Conservation (phyloP, 2,888 invertebrate species). For the Drosophila fungiperda region DNA sequence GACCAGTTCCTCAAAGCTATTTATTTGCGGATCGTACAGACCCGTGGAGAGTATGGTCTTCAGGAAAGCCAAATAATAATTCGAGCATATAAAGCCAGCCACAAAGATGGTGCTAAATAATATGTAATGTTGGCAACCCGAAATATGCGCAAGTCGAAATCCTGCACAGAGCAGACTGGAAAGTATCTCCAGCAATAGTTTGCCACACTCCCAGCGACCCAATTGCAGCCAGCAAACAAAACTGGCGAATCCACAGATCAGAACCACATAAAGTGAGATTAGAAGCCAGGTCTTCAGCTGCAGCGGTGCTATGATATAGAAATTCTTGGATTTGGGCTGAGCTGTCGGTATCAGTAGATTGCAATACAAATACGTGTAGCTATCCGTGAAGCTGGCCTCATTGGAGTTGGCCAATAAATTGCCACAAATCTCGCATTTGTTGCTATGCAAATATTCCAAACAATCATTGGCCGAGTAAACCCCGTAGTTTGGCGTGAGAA, state of each 20-base stretch:
- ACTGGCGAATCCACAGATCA: slow-evolving; percentile 40
- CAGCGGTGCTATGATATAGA: slow-evolving; percentile 56
- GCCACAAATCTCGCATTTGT: slow-evolving; percentile 49
- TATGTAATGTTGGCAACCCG: slow-evolving; percentile 45
- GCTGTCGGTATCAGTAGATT: slow-evolving; percentile 53
- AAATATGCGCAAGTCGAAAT: slow-evolving; percentile 39
- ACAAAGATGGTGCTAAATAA: slow-evolving; percentile 48
- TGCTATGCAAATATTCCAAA: slow-evolving; percentile 3
- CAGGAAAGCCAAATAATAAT: slow-evolving; percentile 57
- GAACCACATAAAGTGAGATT: slow-evolving; percentile 35
- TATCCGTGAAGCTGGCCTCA: slow-evolving; percentile 37
- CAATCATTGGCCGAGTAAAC: slow-evolving; percentile 51
- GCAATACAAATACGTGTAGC: slow-evolving; percentile 50
- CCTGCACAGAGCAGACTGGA: slow-evolving; percentile 44
- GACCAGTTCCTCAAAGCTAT: slow-evolving; percentile 57
- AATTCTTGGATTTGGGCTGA: slow-evolving; percentile 41
- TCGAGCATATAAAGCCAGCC: slow-evolving; percentile 53
- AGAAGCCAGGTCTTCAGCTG: slow-evolving; percentile 42
- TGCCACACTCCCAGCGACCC: slow-evolving; percentile 24
- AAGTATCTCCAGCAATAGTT: slow-evolving; percentile 38
- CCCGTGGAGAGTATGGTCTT: slow-evolving; percentile 60
- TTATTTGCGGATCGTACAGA: slow-evolving; percentile 56
- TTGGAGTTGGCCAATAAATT: slow-evolving; percentile 41
- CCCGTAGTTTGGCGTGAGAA: slow-evolving; percentile 25
- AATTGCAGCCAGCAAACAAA: slow-evolving; percentile 50